Conservation (phyloP, 53 echinoderm and acorn worm genomes). For the Echinometra lucunter region DNA sequence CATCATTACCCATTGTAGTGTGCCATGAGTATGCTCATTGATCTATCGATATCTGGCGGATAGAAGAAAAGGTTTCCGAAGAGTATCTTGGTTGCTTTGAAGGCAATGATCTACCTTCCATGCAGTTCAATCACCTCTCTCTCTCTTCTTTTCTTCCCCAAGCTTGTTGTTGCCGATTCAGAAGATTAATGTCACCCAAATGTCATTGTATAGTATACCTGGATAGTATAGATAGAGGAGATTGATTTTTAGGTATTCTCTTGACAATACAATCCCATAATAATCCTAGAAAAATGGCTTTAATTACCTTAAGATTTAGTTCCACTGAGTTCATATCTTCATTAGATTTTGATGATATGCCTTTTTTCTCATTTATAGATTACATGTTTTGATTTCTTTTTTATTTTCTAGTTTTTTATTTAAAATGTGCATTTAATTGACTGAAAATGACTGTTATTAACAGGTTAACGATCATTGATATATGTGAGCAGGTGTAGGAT, state of each 20-base stretch:
- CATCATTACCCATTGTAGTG: slow-evolving; percentile 21
- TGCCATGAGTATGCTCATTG: neutral
- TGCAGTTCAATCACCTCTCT: neutral
- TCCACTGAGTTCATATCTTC: neutral
- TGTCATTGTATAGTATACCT: neutral
- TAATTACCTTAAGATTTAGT: neutral
- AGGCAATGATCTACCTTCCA: neutral
- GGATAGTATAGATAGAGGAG: neutral
- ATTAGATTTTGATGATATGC: neutral
- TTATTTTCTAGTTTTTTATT: neutral
- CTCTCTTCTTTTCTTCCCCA: neutral
- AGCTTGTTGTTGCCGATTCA: neutral
- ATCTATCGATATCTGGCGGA: neutral
- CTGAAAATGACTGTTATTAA: no score
- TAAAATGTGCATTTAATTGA: no score
- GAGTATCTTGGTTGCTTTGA: neutral
- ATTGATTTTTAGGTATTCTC: neutral
- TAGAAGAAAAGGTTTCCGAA: neutral
- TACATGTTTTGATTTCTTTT: neutral
- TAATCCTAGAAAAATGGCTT: neutral
- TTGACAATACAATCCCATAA: neutral
- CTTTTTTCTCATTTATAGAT: neutral
- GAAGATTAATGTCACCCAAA: neutral
- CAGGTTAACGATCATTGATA: no score
- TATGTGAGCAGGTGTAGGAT: no score